Conservation (phyloP, 1,140 invertebrate genomes). For the Cotesia glomerata region DNA sequence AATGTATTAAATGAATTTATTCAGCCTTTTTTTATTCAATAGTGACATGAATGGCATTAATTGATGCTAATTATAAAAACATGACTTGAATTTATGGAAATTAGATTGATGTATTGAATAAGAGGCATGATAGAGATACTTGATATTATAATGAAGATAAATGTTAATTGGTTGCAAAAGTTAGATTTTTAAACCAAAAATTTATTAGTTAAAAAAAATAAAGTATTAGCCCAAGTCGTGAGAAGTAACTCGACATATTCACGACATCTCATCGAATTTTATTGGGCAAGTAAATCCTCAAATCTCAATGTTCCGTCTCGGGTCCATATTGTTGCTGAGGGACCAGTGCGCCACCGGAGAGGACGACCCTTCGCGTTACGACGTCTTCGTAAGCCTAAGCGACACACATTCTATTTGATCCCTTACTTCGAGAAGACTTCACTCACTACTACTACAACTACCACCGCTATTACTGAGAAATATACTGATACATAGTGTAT, state of each 20-base stretch:
- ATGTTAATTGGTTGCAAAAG: too few species aligned
- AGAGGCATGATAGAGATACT: too few species aligned
- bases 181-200: too few species aligned
- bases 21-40: too few species aligned
- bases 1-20: too few species aligned
- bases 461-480: neutral
- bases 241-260: slow-evolving; percentile 38
- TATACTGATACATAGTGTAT: slow-evolving; percentile 17
- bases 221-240: neutral
- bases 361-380: slow-evolving; percentile 23
- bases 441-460: neutral
- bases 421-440: neutral
- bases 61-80: too few species aligned
- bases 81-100: too few species aligned
- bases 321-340: slow-evolving; percentile 9
- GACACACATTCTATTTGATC: slow-evolving; percentile 9
- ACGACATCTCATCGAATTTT: slow-evolving; percentile 47
- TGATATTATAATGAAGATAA: too few species aligned
- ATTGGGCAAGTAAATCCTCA: slow-evolving; percentile 38
- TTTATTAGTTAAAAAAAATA: neutral
- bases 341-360: slow-evolving; percentile 12
- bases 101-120: too few species aligned
- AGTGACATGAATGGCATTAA: too few species aligned
- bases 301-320: slow-evolving; percentile 14
- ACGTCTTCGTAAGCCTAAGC: slow-evolving; percentile 31